Conservation (phyloP, 2,113 vertebrate species). For the Centropus bengalensis region DNA sequence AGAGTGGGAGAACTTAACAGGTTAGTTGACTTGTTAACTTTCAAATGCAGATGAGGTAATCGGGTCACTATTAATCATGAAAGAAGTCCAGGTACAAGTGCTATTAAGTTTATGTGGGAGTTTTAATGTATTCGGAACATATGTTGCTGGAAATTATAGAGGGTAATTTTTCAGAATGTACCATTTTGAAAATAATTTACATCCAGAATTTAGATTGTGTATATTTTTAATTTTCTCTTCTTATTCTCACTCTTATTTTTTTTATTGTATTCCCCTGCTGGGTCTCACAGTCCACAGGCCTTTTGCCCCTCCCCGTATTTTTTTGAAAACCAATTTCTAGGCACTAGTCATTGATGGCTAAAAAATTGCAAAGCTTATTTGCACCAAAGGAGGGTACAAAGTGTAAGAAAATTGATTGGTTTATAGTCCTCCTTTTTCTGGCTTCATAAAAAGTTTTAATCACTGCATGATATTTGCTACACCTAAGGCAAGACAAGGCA, state of each 20-base stretch:
- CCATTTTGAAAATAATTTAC: neutral
- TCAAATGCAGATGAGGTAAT: neutral
- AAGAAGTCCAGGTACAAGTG: neutral
- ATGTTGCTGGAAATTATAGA: neutral
- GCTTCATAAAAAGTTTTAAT: neutral
- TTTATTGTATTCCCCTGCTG: neutral
- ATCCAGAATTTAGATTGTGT: neutral
- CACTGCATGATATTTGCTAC: neutral
- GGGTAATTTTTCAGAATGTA: neutral
- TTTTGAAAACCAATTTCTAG: neutral
- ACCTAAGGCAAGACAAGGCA: neutral
- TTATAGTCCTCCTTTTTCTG: neutral
- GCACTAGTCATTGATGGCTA: neutral
- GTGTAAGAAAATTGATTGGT: neutral
- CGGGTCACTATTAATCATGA: neutral
- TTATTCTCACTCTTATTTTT: neutral
- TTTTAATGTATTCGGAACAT: neutral
- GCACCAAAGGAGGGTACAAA: neutral
- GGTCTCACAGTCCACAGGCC: neutral
- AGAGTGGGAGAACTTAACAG: neutral
- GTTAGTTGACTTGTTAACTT: neutral
- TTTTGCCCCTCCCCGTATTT: neutral
- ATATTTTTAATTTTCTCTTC: accelerated
- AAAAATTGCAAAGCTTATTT: neutral
- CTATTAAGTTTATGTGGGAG: neutral